Conservation (phyloP, 30 jellyfish, hydroid and myxozoan genomes). For the Aurelia aurita region DNA sequence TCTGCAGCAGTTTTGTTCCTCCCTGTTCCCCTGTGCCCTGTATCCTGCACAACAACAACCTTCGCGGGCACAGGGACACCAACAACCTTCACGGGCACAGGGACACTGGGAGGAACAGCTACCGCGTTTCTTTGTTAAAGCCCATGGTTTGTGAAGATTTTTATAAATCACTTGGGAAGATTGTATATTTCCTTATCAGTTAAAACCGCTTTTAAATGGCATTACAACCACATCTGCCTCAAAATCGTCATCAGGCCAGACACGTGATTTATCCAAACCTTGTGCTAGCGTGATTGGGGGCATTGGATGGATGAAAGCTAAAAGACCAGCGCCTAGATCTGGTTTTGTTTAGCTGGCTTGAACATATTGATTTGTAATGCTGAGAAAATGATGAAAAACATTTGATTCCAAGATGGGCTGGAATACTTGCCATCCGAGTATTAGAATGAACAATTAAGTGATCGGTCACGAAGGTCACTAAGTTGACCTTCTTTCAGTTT, state of each 20-base stretch:
- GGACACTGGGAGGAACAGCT: background rate
- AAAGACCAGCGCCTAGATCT: no score
- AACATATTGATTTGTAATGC: slow-evolving; percentile 10
- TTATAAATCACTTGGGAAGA: background rate
- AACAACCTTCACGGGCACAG: no score
- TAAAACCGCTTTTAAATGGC: background rate
- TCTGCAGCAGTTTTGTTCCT: no score
- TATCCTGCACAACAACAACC: no score
- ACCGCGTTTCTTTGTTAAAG: background rate
- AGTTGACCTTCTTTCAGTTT: slow-evolving; percentile 48
- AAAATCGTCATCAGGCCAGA: no score
- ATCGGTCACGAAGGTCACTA: slow-evolving; percentile 74
- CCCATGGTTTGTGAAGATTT: background rate
- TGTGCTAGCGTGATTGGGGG: background rate
- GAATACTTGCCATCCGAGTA: slow-evolving; percentile 45
- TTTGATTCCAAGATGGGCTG: slow-evolving; percentile 74
- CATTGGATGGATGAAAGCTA: background rate
- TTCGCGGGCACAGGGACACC: no score
- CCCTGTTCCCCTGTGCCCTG: no score
- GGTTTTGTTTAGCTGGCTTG: background rate
- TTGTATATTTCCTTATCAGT: background rate
- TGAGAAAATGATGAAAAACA: slow-evolving; percentile 19
- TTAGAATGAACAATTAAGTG: slow-evolving; percentile 20
- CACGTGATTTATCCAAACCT: background rate
- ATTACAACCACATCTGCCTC: no score